A percentile compares a stretch with the other conserved stretches of the same genome.
Conservation (phyloP, 2,113 vertebrate genomes). For the Xerus inauris region DNA sequence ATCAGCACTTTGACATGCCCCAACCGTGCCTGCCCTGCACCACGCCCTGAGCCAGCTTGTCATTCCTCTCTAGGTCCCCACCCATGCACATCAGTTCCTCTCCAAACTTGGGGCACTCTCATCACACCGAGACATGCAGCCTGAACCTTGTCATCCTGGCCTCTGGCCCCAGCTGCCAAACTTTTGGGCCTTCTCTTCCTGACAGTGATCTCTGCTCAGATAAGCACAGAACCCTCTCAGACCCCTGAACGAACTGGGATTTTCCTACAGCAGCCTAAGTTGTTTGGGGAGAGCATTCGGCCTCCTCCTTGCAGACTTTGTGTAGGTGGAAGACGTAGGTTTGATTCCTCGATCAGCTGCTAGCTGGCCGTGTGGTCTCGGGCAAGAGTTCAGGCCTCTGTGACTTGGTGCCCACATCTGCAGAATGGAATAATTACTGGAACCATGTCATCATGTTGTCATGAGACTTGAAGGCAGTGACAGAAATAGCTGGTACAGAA, state of each 20-base stretch:
- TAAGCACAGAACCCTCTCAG: not conserved
- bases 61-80: not conserved
- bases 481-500: not conserved
- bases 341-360: not conserved
- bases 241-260: not conserved
- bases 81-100: not conserved
- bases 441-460: not conserved
- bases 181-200: not conserved
- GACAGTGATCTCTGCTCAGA: constrained; percentile 9
- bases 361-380: not conserved
- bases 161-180: not conserved
- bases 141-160: not conserved
- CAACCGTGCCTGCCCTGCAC: not conserved
- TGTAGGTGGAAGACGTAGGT: not conserved
- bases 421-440: not conserved
- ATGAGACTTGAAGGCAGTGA: not conserved
- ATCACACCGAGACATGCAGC: not conserved
- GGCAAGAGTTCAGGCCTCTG: constrained; percentile 17
- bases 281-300: not conserved
- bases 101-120: not conserved
- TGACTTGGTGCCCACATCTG: constrained; percentile 11
- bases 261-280: not conserved
- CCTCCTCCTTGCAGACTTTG: not conserved
- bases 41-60: not conserved
- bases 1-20: not conserved